Evolutionary conservation across 2,888 invertebrate species (phyloP), one percentile per base, ranked within the genome.

Genomic region (Tenthredo mesomela): DNA sequence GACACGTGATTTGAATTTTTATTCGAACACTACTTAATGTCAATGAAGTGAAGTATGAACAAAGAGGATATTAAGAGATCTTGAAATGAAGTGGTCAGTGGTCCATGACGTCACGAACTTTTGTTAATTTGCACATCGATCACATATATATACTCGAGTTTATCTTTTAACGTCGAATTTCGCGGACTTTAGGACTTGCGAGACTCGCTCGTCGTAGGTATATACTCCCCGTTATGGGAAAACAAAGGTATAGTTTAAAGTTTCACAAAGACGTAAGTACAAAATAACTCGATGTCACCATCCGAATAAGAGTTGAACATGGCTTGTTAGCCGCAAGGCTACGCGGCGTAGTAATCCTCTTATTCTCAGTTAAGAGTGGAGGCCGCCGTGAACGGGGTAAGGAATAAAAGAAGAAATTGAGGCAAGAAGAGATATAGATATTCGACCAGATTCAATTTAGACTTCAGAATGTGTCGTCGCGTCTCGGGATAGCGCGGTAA

Each of bases 251-350:
- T 40, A 40, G 43, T 43, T 40, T 12, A 12, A 33, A 25, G 47
- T 77, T 70, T 9, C 70, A 70, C n/a, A 70, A 47, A 77, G 77
- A 77, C 77, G 77, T 50, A 29, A n/a, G 78, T 43, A 78, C 47
- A 67, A 84, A 80, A 84, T 84, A 84, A 50, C 77, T 84, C 73
- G 80, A 78, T 84, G 84, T 84, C 84, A 78, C 78, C 65, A 78
- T 80, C 65, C 47, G 78, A 84, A 84, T 84, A 84, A 85, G 21
- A 75, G 47, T 83, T 21, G 61, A 80, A 84, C 84, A 86, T 85
- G 86, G 86, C 87, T 87, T 86, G 87, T 87, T 87, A 86, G 87
- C 86, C 85, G 86, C 88, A 87, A 87, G 87, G 87, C 86, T 87
- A 83, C 67, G 65, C 71, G 80, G 15, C 54, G 77, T 80, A 61